Evolutionary conservation across 2,888 invertebrate species (phyloP).

Genomic region (Petrophora chlorosata): DNA sequence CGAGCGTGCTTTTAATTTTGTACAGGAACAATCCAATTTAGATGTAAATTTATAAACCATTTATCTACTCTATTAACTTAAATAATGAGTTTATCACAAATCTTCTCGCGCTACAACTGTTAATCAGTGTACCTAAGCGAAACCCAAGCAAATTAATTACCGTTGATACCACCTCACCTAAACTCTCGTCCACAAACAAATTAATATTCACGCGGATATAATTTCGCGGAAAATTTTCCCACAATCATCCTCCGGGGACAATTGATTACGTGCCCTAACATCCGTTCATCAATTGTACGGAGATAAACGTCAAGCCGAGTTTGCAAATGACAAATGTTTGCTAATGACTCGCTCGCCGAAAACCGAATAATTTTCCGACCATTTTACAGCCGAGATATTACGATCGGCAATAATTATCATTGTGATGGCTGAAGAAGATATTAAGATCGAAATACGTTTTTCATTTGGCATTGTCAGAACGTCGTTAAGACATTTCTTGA

Average conservation of each 20-base stretch:
- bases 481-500: conserved; percentile 32
- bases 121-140: conserved; percentile 17
- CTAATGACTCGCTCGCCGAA: conserved; percentile 70
- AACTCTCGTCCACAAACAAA: conserved; percentile 46
- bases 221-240: conserved; percentile 55
- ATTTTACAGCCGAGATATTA: conserved; percentile 59
- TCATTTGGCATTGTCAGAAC: conserved; percentile 34
- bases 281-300: conserved; percentile 76
- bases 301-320: conserved; percentile 75
- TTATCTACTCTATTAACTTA: too few species aligned
- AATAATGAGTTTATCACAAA: background rate
- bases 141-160: conserved; percentile 23
- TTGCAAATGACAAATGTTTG: conserved; percentile 80
- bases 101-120: background rate
- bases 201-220: conserved; percentile 48
- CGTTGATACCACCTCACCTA: conserved; percentile 27
- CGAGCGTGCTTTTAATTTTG: too few species aligned
- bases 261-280: conserved; percentile 75
- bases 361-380: conserved; percentile 66
- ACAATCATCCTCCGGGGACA: conserved; percentile 67
- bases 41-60: too few species aligned
- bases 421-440: conserved; percentile 46
- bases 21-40: too few species aligned
- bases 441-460: conserved; percentile 49
- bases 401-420: conserved; percentile 54